Conservation (phyloP, 2,797 vertebrate genomes). For the Ambastaia sidthimunki region DNA sequence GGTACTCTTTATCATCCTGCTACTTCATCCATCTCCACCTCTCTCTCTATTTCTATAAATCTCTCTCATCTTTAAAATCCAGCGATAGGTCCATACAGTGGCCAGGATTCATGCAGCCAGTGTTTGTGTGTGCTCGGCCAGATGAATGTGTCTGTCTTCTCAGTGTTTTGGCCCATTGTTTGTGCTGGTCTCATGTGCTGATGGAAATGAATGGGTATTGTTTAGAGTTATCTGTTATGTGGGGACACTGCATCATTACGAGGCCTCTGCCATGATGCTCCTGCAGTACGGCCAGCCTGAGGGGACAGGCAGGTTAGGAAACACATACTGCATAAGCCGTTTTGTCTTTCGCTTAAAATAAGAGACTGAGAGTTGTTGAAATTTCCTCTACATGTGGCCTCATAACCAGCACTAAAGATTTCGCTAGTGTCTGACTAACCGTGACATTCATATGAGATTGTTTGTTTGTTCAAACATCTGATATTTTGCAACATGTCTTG, state of each 20-base stretch:
- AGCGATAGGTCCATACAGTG: background rate
- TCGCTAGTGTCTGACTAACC: background rate
- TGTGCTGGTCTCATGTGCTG: slow-evolving; percentile 72
- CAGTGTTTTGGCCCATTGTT: slow-evolving; percentile 74
- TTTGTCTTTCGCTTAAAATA: background rate
- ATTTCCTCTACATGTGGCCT: background rate
- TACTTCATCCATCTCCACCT: slow-evolving; percentile 2
- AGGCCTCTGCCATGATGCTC: slow-evolving; percentile 50
- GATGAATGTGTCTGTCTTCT: slow-evolving; percentile 77
- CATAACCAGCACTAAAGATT: too few species aligned
- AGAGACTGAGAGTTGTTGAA: background rate
- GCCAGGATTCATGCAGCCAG: slow-evolving; percentile 7
- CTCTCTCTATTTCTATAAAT: slow-evolving; percentile 14
- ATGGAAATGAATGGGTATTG: slow-evolving; percentile 76
- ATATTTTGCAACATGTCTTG: too few species aligned
- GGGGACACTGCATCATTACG: slow-evolving; percentile 77
- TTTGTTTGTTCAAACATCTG: background rate
- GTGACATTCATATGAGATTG: background rate
- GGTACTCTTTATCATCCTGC: slow-evolving; percentile 1
- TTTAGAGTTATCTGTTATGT: slow-evolving; percentile 35
- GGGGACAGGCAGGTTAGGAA: slow-evolving; percentile 46
- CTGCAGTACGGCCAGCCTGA: slow-evolving; percentile 26
- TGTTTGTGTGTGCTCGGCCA: slow-evolving; percentile 52
- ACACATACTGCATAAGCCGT: slow-evolving; percentile 12
- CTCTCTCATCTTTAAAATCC: slow-evolving; percentile 24